Base-by-base conservation (phyloP, 2,888 invertebrate species). In the Psylliodes chrysocephalus region DNA sequence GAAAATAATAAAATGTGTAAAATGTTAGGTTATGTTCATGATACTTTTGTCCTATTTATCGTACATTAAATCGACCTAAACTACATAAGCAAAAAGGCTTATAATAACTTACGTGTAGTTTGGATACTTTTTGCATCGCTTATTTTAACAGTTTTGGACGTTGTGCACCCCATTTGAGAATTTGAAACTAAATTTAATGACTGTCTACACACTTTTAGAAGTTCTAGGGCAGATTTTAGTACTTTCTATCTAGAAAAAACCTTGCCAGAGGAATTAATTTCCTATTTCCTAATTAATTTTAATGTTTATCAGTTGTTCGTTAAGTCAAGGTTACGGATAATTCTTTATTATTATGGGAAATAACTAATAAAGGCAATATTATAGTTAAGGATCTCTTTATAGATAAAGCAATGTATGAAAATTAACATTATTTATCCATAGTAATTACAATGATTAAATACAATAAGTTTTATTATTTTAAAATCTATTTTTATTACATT, bases 221-320 rank as follows among this genome's bases (percentile, higher is more conserved):
- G 22, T 22, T 17, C 7, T 14, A 46, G 22, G n/a, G 22, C 18
- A 33, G 15, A 44, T 40, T 49, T n/a, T 38, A 18, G 18, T 30
- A 54, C 61, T 61, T 61, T 61, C 61, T 61, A 53, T 33, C 15
- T 18, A 38, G 28, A 17, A 17, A 28, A 60, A 46, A 35, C 61
- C 61, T 61, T 54, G 61, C 54, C 61, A 22, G 1, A 61, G 35
- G 46, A 30, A 61, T 54, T 61, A 30, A 61, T 54, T 61, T 53
- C 61, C 61, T 22, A 61, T 54, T 54, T 33, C 40, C n/a, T 30
- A 22, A 10, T 17, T 25, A 59, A 28, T 47, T 38, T 38, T n/a
- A 52, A 7, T 30, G 6, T 10, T 35, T 52, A 15, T 35, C 35
- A 14, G 35, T 12, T 35, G 35, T 14, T 12, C 30, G 8, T 14